Conservation (phyloP, 1,140 invertebrate species). For the Cyphomyrmex costatus region DNA sequence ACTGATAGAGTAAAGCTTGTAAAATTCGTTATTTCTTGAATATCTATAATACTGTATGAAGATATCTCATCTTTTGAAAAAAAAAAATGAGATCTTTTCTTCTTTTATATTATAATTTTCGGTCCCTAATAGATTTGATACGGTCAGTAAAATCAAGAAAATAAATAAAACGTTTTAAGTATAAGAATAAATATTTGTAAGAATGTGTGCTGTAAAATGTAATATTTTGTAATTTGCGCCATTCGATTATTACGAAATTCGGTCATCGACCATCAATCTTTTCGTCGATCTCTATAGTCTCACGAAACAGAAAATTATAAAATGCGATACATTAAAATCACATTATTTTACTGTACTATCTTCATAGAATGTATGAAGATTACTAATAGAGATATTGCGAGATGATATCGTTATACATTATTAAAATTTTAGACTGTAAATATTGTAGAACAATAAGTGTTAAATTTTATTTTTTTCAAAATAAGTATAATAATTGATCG, state of each 20-base stretch:
- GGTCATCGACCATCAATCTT: not conserved
- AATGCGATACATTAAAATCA: not conserved
- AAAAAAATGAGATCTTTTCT: not conserved
- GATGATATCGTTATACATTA: not conserved
- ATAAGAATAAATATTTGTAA: too few relatives aligned
- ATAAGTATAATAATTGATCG: not conserved
- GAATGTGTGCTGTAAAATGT: not conserved
- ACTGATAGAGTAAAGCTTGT: not conserved
- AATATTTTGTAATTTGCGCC: not conserved
- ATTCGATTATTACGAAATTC: not conserved
- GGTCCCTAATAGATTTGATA: too few relatives aligned
- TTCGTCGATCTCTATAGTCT: too few relatives aligned
- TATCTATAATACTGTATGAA: not conserved
- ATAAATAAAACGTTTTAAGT: too few relatives aligned
- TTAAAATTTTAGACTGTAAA: not conserved
- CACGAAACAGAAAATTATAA: not conserved
- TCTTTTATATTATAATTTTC: too few relatives aligned
- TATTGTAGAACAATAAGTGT: not conserved
- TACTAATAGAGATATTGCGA: not conserved
- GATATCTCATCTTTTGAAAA: not conserved
- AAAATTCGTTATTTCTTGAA: conserved; percentile 6
- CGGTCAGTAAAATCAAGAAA: too few relatives aligned
- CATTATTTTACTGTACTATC: not conserved
- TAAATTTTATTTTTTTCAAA: not conserved
- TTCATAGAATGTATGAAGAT: not conserved